Conservation (phyloP, 2,888 invertebrate species). For the Blera fallax region DNA sequence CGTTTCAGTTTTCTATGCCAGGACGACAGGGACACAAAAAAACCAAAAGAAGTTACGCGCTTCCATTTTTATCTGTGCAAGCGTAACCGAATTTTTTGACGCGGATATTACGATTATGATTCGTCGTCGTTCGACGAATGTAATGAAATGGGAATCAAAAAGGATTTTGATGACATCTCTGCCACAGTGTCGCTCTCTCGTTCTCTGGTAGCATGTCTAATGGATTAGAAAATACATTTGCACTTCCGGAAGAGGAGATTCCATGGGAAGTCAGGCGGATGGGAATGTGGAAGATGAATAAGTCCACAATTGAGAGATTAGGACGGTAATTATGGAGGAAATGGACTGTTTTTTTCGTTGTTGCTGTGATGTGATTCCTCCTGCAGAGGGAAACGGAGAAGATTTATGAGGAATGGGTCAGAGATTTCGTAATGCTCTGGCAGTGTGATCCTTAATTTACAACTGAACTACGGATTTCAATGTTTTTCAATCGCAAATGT, state of each 20-base stretch:
- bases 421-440: too few relatives aligned
- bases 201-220: conserved; percentile 55
- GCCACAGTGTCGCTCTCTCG: not conserved
- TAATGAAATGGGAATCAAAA: conserved; percentile 36
- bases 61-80: conserved; percentile 64
- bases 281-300: not conserved
- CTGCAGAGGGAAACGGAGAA: not conserved
- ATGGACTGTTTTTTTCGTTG: conserved; percentile 18
- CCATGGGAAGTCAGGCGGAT: not conserved
- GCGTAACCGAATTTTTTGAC: conserved; percentile 66
- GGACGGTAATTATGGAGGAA: conserved; percentile 18
- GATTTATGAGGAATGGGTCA: not conserved
- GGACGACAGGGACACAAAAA: conserved; percentile 21
- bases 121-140: not conserved
- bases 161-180: conserved; percentile 32
- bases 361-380: not conserved
- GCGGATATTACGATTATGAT: conserved; percentile 70
- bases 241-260: conserved; percentile 47
- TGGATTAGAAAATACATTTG: conserved; percentile 72
- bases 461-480: too few relatives aligned
- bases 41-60: conserved; percentile 39
- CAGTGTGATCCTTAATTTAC: too few relatives aligned
- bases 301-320: conserved; percentile 57
- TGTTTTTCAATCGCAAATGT: too few relatives aligned
- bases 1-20: conserved; percentile 33